Evolutionary conservation across 1,140 invertebrate species (phyloP), one percentile per base, ranked within the genome.

Genomic region (Euglossa dilemma): DNA sequence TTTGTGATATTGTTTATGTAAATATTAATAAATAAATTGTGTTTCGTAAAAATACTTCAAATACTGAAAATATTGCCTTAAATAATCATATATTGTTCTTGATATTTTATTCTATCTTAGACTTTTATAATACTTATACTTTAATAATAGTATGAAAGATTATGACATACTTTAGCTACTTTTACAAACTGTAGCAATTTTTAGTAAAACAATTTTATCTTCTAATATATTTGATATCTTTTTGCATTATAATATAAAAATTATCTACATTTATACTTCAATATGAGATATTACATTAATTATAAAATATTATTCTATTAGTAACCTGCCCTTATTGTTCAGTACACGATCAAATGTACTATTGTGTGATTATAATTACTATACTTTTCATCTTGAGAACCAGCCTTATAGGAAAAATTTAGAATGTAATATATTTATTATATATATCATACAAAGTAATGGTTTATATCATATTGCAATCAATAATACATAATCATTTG

Each of bases 391-490:
- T 36, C 6, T 43, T 82, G 54, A 52, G 45, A 52, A 76, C 43
- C 73, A 82, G 63, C 45, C 54, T 76, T 82, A 18, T 5, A 57
- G 28, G 25, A 28, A 47, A 57, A 57, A 47, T 57, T 23, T 69
- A 69, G 25, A 28, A 57, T 57, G 1, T 47, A n/a, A 54, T 43
- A 7, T 57, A 57, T 25, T 45, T 18, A 0, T 18, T 18, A 70
- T 12, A 70, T 50, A 18, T 25, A n/a, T 23, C 45, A 70, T 18
- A 20, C 1, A 25, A 50, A 50, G 50, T 50, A 12, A 18, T 50
- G 16, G 25, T 69, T 25, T 50, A 0, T 69, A 47, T 72, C 25
- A 43, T 52, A 43, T 28, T 61, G 28, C 61, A 28, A 59, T 4
- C 52, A 61, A 25, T 25, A 18, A 6, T 50, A 50, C 18, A 50